A percentile compares a stretch with the other conserved stretches of the same genome.
Evolutionary conservation across 1,140 invertebrate genomes (phyloP).

Genomic region (Magallana ariakensis): DNA sequence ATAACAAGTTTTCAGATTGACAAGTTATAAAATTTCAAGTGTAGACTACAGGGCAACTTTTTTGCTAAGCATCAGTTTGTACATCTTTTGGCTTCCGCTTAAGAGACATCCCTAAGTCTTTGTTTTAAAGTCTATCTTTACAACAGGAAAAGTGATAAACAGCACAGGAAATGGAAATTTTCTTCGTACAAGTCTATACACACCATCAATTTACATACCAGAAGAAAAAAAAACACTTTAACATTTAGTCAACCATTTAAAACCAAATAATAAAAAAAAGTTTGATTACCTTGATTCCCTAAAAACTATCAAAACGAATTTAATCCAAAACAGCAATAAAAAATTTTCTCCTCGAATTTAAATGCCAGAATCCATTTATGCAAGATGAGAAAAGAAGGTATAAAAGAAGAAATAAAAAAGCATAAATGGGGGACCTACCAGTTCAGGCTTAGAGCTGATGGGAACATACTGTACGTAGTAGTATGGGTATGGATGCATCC

Average conservation of each 20-base stretch:
- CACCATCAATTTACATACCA: neutral
- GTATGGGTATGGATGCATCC: conserved; percentile 72
- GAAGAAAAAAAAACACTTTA: neutral
- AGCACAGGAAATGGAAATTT: conserved; percentile 22
- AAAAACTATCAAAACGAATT: conserved; percentile 15
- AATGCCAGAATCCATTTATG: conserved; percentile 29
- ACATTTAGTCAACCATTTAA: conserved; percentile 27
- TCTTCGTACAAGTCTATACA: conserved; percentile 11
- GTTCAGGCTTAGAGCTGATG: conserved; percentile 65
- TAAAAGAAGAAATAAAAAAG: conserved; percentile 8
- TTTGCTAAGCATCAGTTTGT: too few relatives aligned
- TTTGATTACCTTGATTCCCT: neutral
- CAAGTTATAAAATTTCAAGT: too few relatives aligned
- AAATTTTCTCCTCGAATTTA: conserved; percentile 16
- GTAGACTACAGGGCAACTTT: too few relatives aligned
- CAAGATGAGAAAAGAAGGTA: neutral
- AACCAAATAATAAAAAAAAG: neutral
- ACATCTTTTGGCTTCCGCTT: neutral
- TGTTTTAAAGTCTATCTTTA: neutral
- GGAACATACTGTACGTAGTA: conserved; percentile 75
- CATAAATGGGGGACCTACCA: conserved; percentile 62
- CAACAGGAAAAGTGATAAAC: conserved; percentile 4
- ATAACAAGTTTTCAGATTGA: too few relatives aligned
- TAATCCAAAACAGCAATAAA: conserved; percentile 6
- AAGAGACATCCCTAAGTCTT: neutral